Evolutionary conservation across 2,888 invertebrate species (phyloP).

Genomic region (Mimachlamys varia): DNA sequence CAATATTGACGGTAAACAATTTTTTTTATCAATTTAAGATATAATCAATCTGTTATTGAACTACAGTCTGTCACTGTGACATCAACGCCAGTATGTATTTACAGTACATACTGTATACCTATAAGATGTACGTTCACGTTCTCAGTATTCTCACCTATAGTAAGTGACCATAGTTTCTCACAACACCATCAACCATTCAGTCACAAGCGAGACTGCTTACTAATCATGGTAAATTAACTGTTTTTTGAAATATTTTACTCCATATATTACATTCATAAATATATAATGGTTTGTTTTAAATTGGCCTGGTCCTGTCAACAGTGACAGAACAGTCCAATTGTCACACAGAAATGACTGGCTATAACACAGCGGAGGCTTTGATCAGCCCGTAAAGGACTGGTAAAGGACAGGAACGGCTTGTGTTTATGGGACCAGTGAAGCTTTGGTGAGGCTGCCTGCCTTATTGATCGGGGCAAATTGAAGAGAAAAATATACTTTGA

Average conservation of each 20-base stretch:
- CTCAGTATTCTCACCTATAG: too few relatives aligned
- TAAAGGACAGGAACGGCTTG: background rate
- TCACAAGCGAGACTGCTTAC: background rate
- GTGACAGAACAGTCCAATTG: background rate
- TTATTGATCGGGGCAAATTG: background rate
- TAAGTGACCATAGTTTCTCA: too few relatives aligned
- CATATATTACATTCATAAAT: background rate
- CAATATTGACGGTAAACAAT: too few relatives aligned
- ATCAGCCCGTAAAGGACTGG: background rate
- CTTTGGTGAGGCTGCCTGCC: background rate
- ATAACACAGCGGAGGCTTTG: background rate
- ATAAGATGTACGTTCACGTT: too few relatives aligned
- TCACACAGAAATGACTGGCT: background rate
- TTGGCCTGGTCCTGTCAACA: background rate
- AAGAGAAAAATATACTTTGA: conserved; percentile 31
- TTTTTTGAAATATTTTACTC: background rate
- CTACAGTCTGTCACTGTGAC: too few relatives aligned
- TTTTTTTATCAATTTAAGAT: too few relatives aligned
- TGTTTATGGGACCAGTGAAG: background rate
- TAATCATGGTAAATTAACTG: background rate
- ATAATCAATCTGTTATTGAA: too few relatives aligned
- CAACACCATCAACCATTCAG: too few relatives aligned
- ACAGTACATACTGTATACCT: too few relatives aligned
- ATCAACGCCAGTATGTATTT: too few relatives aligned
- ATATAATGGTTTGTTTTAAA: conserved; percentile 16